Evolutionary conservation across 2,888 invertebrate species (phyloP).

Genomic region (Dermolepida albohirtum): DNA sequence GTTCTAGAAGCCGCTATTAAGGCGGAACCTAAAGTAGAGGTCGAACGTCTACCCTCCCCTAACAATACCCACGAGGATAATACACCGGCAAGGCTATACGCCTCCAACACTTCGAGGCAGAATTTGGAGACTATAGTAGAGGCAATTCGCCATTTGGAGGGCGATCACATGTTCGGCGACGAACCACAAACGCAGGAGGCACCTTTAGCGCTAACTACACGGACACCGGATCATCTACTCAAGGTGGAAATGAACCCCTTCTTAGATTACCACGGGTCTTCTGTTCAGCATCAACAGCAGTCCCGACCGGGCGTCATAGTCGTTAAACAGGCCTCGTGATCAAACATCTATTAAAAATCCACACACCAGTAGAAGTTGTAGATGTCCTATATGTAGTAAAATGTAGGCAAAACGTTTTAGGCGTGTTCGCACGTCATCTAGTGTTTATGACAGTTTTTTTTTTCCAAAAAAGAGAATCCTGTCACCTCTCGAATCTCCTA

Average conservation of each 20-base stretch:
- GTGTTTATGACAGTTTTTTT: slow-evolving; percentile 39
- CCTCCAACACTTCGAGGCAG: slow-evolving; percentile 85
- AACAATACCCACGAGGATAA: slow-evolving; percentile 66
- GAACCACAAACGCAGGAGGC: slow-evolving; percentile 64
- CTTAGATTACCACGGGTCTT: slow-evolving; percentile 70
- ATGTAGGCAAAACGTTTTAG: slow-evolving; percentile 47
- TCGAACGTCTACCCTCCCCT: slow-evolving; percentile 73
- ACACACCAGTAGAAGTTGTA: slow-evolving; percentile 42
- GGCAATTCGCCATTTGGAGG: slow-evolving; percentile 97
- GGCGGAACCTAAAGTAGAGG: slow-evolving; percentile 87
- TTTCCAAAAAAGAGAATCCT: slow-evolving; percentile 17
- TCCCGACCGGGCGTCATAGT: slow-evolving; percentile 92
- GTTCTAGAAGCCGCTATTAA: slow-evolving; percentile 89
- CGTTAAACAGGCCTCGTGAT: slow-evolving; percentile 85
- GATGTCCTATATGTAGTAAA: slow-evolving; percentile 46
- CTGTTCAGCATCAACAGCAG: slow-evolving; percentile 69
- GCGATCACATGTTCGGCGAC: slow-evolving; percentile 90
- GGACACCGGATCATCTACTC: slow-evolving; percentile 61
- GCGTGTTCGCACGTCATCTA: slow-evolving; percentile 46
- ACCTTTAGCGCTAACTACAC: slow-evolving; percentile 72
- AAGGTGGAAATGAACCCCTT: slow-evolving; percentile 73
- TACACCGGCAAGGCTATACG: slow-evolving; percentile 68
- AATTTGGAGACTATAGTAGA: slow-evolving; percentile 98
- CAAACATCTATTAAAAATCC: slow-evolving; percentile 66
- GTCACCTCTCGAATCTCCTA: slow-evolving; percentile 43